Evolutionary conservation across 2,888 invertebrate species (phyloP).

Genomic region (Scaptomyza reducta): DNA sequence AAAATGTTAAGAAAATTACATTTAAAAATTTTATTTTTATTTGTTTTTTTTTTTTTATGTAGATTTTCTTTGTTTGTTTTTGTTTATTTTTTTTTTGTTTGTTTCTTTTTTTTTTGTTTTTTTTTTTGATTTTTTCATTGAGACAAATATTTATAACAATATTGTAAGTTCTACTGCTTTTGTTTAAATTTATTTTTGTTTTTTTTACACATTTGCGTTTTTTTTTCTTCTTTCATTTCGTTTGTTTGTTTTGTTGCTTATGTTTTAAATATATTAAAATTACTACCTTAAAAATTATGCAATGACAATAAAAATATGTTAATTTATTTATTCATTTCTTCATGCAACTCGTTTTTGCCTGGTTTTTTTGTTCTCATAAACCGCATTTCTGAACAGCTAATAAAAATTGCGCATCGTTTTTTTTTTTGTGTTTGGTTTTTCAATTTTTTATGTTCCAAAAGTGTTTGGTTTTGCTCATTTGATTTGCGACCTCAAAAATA

Average conservation of each 20-base stretch:
- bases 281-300: conserved; percentile 78
- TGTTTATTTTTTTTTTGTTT: neutral
- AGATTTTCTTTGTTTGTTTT: conserved; percentile 38
- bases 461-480: conserved; percentile 26
- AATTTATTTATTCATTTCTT: conserved; percentile 40
- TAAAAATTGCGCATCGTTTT: conserved; percentile 35
- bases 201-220: conserved; percentile 31
- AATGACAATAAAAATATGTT: conserved; percentile 76
- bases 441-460: conserved; percentile 17
- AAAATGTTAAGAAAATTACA: neutral
- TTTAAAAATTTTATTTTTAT: conserved; percentile 7
- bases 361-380: neutral
- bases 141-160: conserved; percentile 80
- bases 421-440: neutral
- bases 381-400: conserved; percentile 41
- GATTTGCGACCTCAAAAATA: conserved; percentile 73
- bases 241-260: conserved; percentile 65
- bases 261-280: conserved; percentile 72
- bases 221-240: conserved; percentile 42
- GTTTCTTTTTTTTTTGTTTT: conserved; percentile 45
- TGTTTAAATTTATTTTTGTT: conserved; percentile 12
- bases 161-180: conserved; percentile 72
- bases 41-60: conserved; percentile 53
- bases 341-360: conserved; percentile 32
- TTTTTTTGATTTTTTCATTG: conserved; percentile 69